Conservation (phyloP, 2,888 invertebrate genomes). For the Amphipyra berbera region DNA sequence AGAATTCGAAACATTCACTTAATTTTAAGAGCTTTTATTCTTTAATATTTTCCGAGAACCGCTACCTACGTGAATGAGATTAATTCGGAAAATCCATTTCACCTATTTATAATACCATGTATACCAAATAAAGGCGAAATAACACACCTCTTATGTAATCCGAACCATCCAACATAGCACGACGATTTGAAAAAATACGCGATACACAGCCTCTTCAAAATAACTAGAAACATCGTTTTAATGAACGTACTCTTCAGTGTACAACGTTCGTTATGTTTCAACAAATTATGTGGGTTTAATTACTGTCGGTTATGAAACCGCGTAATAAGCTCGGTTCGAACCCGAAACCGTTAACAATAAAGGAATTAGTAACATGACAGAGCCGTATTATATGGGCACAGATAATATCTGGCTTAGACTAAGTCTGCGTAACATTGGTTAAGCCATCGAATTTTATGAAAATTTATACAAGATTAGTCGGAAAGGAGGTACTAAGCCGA, state of each 20-base stretch:
- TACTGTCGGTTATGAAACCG: slow-evolving; percentile 24
- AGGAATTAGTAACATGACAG: slow-evolving; percentile 22
- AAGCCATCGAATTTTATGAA: slow-evolving; percentile 28
- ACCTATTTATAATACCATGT: slow-evolving; percentile 23
- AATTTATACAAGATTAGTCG: too few species aligned
- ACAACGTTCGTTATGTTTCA: slow-evolving; percentile 10
- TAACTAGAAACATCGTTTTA: slow-evolving; percentile 13
- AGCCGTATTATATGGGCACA: slow-evolving; percentile 20
- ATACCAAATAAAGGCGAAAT: slow-evolving; percentile 29
- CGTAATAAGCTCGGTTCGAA: slow-evolving; percentile 37
- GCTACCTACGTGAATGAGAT: slow-evolving; percentile 1
- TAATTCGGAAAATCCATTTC: slow-evolving; percentile 36
- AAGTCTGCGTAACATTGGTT: slow-evolving; percentile 14
- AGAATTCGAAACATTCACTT: neutral
- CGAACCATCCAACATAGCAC: slow-evolving; percentile 6
- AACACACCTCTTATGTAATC: neutral
- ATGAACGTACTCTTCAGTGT: slow-evolving; percentile 27
- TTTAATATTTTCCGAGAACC: slow-evolving; percentile 11
- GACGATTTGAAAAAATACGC: slow-evolving; percentile 10
- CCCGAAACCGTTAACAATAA: slow-evolving; percentile 45
- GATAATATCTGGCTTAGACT: slow-evolving; percentile 33
- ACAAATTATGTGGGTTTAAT: slow-evolving; percentile 31
- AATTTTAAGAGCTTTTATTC: slow-evolving; percentile 10
- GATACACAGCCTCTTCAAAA: slow-evolving; percentile 29
- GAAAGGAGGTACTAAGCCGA: too few species aligned